phyloP scores from a whole-genome alignment of 2,888 invertebrate genomes.

The Meandrusa payeni region DNA sequence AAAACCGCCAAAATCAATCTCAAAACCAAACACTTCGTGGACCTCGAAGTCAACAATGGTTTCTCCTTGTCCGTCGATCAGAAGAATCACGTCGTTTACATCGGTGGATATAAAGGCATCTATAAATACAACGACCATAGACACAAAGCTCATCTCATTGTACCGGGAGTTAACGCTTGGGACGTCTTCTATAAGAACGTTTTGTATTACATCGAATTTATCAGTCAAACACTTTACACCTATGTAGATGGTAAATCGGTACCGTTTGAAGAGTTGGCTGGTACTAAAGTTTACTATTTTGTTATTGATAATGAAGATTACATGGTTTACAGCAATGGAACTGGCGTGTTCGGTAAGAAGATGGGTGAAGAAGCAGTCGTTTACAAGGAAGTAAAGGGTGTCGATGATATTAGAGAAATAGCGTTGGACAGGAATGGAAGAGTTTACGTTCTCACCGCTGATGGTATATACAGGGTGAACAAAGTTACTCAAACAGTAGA shows the following conservation, averaged over 20 bases:
- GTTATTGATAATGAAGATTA: constrained; percentile 52
- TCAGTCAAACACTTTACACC: constrained; percentile 53
- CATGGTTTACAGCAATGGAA: constrained; percentile 53
- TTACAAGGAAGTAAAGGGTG: constrained; percentile 33
- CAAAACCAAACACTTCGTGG: constrained; percentile 48
- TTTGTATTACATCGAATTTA: constrained; percentile 53
- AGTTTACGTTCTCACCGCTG: constrained; percentile 45
- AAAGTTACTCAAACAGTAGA: constrained; percentile 38
- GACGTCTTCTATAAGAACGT: constrained; percentile 53
- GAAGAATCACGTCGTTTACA: constrained; percentile 48
- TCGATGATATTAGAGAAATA: constrained; percentile 43
- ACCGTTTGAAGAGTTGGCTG: constrained; percentile 55
- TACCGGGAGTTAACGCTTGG: constrained; percentile 51
- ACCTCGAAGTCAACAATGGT: constrained; percentile 49
- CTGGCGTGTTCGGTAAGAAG: constrained; percentile 53
- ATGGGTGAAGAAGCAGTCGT: constrained; percentile 48
- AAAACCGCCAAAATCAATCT: constrained; percentile 52
- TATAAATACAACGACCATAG: constrained; percentile 52
- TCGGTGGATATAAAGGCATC: constrained; percentile 58
- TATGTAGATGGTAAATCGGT: constrained; percentile 41
- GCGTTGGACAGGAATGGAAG: constrained; percentile 48
- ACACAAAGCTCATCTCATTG: constrained; percentile 46
- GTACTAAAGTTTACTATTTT: constrained; percentile 60
- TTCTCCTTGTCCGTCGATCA: constrained; percentile 59
- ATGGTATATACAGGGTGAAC: constrained; percentile 52